These are phyloP conservation scores for Cryptoblepharus egeriae DNA, from an alignment of 2,797 vertebrate genomes.

Conservation along the genomic window DNA sequence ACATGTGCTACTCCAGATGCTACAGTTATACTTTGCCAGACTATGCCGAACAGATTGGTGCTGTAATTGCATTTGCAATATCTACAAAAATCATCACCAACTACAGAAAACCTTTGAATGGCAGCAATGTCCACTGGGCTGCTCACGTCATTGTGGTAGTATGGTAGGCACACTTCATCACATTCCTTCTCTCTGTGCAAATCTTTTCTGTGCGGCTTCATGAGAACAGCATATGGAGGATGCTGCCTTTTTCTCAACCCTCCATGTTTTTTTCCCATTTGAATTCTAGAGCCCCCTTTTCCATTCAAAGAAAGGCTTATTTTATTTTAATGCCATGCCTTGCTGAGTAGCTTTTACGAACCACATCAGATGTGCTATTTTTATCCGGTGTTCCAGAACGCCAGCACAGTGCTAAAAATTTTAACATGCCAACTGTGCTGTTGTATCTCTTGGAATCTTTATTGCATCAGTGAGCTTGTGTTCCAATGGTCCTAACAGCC, in stretches of 20 bases:
- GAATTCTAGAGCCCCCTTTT: neutral
- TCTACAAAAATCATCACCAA: neutral
- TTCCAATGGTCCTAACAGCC: slow-evolving; percentile 13
- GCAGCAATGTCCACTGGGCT: neutral
- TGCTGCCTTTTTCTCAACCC: neutral
- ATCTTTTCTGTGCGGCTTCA: neutral
- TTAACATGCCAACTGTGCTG: slow-evolving; percentile 45
- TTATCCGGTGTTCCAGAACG: slow-evolving; percentile 39
- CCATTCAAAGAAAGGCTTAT: neutral
- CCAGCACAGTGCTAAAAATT: slow-evolving; percentile 32
- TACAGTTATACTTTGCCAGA: neutral
- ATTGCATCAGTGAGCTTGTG: slow-evolving; percentile 33
- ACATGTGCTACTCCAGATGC: too few species aligned
- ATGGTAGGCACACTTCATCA: too few species aligned
- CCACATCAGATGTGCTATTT: slow-evolving; percentile 33
- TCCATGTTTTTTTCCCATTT: neutral
- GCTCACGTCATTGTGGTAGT: too few species aligned
- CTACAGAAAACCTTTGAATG: neutral
- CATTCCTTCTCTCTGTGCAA: neutral
- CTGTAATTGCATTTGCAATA: too few species aligned
- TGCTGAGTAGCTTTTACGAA: slow-evolving; percentile 28
- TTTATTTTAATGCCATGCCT: slow-evolving; percentile 27
- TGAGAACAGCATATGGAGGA: neutral
- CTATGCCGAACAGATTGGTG: neutral
- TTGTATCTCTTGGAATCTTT: slow-evolving; percentile 25